Evolutionary conservation across 2,797 vertebrate species (phyloP), one percentile per base, ranked within the genome.

Genomic region (Catharus ustulatus): DNA sequence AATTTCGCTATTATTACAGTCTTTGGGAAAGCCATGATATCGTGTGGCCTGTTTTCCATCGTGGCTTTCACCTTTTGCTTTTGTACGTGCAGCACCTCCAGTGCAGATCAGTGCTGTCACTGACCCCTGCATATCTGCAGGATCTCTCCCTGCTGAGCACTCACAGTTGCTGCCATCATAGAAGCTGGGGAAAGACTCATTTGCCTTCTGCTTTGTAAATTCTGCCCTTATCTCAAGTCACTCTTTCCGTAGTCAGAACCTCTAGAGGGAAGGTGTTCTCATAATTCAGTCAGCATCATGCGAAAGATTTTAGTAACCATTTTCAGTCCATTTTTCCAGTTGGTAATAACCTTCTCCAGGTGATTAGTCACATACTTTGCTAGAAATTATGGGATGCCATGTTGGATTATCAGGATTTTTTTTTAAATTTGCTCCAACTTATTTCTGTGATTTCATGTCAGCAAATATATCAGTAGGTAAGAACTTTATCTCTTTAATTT

Each of bases 401-500:
- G 4, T 80, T 95, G 61, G 10, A 32, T 42, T 83, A 55, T 17
- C 9, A 64, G 51, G 32, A 38, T 74, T 62, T 59, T 6, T 19
- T 5, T 38, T 38, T 5, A 38, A 55, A n/a, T 5, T 19, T 27
- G 32, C 68, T 43, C 23, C 38, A 20, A 3, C 15, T 23, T 61
- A 13, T 42, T 62, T 86, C 51, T 88, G 20, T 90, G 84, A n/a
- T 87, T 84, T 79, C 32, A 27, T 69, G n/a, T 78, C 8, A 11
- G 54, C 43, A 91, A 80, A 58, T 34, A 10, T 69, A 38, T 74
- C 14, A n/a, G 40, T 40, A 23, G 32, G 45, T 81, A 86, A 93
- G 76, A 82, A 73, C 19, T 96, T 76, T 15, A 78, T 75, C 78
- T 89, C 54, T 82, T 78, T 74, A 43, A 74, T 90, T 83, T 83